Percentiles rank a stretch among this genome's conserved stretches.
Conservation (phyloP, 2,113 vertebrate genomes). For the Oryzias celebensis region DNA sequence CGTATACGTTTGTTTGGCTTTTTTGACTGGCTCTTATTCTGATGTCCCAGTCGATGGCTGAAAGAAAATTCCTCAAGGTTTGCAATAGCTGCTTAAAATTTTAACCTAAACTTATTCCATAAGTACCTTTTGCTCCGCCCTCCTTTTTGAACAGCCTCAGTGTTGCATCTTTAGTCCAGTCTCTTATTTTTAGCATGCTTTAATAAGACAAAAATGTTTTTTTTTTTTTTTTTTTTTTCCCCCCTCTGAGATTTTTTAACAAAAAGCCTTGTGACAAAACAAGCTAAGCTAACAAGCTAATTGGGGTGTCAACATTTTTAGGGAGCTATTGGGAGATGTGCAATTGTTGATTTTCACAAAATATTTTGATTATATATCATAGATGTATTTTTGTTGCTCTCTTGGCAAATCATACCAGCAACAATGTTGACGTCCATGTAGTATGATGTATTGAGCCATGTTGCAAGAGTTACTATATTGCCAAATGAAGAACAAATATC, state of each 20-base stretch:
- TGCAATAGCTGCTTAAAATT: neutral
- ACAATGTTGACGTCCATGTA: slow-evolving; percentile 40
- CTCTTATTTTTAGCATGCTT: slow-evolving; percentile 13
- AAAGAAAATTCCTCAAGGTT: neutral
- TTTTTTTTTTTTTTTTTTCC: neutral
- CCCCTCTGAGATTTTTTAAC: slow-evolving; percentile 17
- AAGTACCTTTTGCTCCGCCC: neutral
- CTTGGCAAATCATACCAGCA: slow-evolving; percentile 67
- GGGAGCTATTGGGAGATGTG: slow-evolving; percentile 56
- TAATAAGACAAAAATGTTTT: neutral
- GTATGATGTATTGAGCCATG: slow-evolving; percentile 58
- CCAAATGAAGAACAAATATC: slow-evolving; percentile 74
- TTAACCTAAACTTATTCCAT: neutral
- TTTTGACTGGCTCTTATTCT: neutral
- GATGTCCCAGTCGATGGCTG: neutral
- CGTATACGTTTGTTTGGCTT: neutral
- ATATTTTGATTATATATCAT: slow-evolving; percentile 33
- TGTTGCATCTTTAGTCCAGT: neutral
- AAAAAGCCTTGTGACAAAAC: slow-evolving; percentile 12
- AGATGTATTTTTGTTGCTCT: slow-evolving; percentile 31
- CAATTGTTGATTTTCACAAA: slow-evolving; percentile 51
- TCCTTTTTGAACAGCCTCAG: neutral
- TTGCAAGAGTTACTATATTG: slow-evolving; percentile 59
- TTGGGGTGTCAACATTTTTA: slow-evolving; percentile 32
- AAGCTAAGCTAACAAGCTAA: slow-evolving; percentile 15